A percentile compares a stretch with the other conserved stretches of the same genome.
Evolutionary conservation across 2,113 vertebrate species (phyloP).

Genomic region (Hemichromis elongatus): DNA sequence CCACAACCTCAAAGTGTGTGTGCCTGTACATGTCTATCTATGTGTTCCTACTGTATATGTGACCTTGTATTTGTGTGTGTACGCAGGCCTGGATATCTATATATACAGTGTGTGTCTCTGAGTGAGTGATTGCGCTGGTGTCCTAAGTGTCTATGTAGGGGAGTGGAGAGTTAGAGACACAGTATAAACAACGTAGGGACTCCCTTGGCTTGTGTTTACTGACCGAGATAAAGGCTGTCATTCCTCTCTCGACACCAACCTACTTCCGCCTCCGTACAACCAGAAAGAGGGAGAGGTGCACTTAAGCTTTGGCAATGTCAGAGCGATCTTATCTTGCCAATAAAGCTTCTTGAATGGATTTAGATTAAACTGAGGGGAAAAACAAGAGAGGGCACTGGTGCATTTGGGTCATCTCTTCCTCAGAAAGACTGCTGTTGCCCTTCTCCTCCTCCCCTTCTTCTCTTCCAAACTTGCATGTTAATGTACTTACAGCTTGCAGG

Average conservation of each 20-base stretch:
- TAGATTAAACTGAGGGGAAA: constrained; percentile 12
- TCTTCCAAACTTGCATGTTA: constrained; percentile 38
- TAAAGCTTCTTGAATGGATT: constrained; percentile 55
- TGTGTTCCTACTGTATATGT: not conserved
- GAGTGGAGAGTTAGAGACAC: constrained; percentile 1
- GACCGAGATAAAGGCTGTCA: constrained; percentile 55
- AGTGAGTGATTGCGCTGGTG: not conserved
- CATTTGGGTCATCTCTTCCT: not conserved
- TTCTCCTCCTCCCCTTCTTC: not conserved
- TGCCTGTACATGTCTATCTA: not conserved
- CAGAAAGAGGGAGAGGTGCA: constrained; percentile 28
- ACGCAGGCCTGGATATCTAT: not conserved
- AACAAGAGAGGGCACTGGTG: constrained; percentile 17
- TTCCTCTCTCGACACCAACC: constrained; percentile 44
- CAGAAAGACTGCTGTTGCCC: not conserved
- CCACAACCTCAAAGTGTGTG: constrained; percentile 2
- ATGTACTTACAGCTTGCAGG: constrained; percentile 43
- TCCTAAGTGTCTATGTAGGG: constrained; percentile 1
- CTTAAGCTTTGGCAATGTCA: constrained; percentile 54
- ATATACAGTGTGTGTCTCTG: not conserved
- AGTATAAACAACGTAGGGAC: constrained; percentile 48
- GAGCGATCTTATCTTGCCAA: constrained; percentile 38
- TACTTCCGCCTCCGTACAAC: constrained; percentile 34
- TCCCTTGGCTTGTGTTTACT: constrained; percentile 58
- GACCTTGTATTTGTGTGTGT: constrained; percentile 1